Conservation (phyloP, 2,797 vertebrate species). For the Leptatherina wallacei region DNA sequence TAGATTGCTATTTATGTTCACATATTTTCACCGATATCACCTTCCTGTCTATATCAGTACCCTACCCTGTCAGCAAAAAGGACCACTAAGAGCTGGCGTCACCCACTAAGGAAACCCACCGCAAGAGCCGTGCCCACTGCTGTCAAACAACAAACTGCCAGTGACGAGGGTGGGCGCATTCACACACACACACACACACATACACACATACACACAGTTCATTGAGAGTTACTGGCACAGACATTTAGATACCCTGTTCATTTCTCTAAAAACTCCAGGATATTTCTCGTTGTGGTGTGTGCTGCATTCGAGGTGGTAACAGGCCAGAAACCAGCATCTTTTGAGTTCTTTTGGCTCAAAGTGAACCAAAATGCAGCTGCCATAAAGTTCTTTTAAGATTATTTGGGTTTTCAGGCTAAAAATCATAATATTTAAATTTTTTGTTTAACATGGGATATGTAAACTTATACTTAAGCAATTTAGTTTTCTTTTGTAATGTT, state of each 20-base stretch:
- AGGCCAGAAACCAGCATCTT: slow-evolving; percentile 45
- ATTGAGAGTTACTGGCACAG: slow-evolving; percentile 22
- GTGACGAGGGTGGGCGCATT: slow-evolving; percentile 88
- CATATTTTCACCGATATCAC: slow-evolving; percentile 16
- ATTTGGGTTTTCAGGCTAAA: slow-evolving; percentile 17
- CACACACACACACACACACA: slow-evolving; percentile 11
- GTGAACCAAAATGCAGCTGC: slow-evolving; percentile 25
- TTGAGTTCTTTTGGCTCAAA: slow-evolving; percentile 17
- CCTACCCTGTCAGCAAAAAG: slow-evolving; percentile 79
- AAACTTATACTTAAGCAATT: neutral
- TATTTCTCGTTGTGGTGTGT: slow-evolving; percentile 54
- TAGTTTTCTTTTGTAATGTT: neutral
- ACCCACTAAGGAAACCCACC: slow-evolving; percentile 92
- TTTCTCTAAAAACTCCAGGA: slow-evolving; percentile 37
- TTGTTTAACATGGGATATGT: slow-evolving; percentile 2
- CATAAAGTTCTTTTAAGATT: slow-evolving; percentile 8
- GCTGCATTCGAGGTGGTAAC: neutral
- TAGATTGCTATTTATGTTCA: neutral
- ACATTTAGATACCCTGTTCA: slow-evolving; percentile 23
- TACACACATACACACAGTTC: slow-evolving; percentile 20
- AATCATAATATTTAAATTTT: neutral
- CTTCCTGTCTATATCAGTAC: slow-evolving; percentile 66
- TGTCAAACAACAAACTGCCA: slow-evolving; percentile 90
- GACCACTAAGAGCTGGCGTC: slow-evolving; percentile 92
- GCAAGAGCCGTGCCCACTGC: slow-evolving; percentile 90